A percentile compares a stretch with the other conserved stretches of the same genome.
phyloP scores from a whole-genome alignment of 2,113 vertebrate species.

The Rhineura floridana region DNA sequence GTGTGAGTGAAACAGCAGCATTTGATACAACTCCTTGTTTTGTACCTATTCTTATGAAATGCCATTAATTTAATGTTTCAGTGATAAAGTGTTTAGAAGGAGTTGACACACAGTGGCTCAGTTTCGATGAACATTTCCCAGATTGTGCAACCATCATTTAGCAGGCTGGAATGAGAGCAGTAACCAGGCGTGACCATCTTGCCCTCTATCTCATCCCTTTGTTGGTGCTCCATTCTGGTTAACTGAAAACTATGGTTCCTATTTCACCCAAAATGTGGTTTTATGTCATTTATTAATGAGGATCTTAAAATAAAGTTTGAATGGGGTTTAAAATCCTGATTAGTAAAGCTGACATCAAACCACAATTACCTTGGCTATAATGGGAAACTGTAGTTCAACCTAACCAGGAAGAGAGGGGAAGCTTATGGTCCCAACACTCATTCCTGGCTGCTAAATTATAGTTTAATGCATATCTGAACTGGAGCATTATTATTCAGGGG shows the following conservation, averaged over 20 bases:
- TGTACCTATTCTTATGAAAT: conserved; percentile 56
- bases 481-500: conserved; percentile 53
- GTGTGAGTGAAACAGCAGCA: too few species aligned
- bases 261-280: not conserved
- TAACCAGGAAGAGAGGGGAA: not conserved
- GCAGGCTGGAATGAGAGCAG: not conserved
- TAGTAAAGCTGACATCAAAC: not conserved
- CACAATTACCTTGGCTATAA: not conserved
- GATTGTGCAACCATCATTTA: not conserved
- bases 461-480: not conserved
- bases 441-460: not conserved
- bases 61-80: conserved; percentile 52
- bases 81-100: conserved; percentile 32
- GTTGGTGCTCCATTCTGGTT: not conserved
- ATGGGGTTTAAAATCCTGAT: too few species aligned
- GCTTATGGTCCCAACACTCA: too few species aligned
- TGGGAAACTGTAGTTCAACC: not conserved
- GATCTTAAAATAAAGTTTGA: too few species aligned
- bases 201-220: too few species aligned
- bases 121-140: too few species aligned
- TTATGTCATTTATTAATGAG: too few species aligned
- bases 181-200: not conserved
- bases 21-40: too few species aligned
- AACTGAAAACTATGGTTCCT: too few species aligned
- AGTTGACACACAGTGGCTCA: not conserved